Conservation (phyloP, 2,113 vertebrate genomes). For the Lepus europaeus region DNA sequence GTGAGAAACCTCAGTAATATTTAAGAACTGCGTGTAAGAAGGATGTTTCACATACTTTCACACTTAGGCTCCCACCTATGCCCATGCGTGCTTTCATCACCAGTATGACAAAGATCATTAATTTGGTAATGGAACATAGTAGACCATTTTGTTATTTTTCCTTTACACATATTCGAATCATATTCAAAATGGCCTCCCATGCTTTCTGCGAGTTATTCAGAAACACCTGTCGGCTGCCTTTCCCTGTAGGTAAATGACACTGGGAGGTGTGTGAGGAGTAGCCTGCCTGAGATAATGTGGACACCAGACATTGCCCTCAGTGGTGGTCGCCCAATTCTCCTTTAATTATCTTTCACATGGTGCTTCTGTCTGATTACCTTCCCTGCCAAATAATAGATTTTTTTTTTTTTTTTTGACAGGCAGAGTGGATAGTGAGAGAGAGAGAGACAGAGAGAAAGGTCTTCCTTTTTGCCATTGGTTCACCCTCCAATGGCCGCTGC, state of each 20-base stretch:
- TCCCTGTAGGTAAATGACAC: neutral
- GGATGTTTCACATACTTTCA: neutral
- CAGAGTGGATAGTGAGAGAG: no score
- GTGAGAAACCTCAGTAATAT: neutral
- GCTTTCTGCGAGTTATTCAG: slow-evolving; percentile 19
- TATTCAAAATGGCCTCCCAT: neutral
- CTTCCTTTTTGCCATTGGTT: no score
- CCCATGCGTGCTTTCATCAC: neutral
- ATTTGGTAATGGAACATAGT: slow-evolving; percentile 21
- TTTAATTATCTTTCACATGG: no score
- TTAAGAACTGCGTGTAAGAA: neutral
- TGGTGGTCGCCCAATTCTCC: no score
- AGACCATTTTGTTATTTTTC: slow-evolving; percentile 23
- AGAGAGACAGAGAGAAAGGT: no score
- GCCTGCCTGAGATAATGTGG: neutral
- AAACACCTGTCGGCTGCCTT: slow-evolving; percentile 32
- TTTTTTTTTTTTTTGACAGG: neutral
- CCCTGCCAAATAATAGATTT: slow-evolving; percentile 19
- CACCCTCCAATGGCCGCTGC: no score
- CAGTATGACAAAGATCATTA: neutral
- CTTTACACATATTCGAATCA: slow-evolving; percentile 19
- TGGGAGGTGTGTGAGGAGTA: neutral
- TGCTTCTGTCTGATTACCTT: slow-evolving; percentile 19
- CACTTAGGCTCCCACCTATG: neutral
- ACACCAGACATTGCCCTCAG: no score